Conservation (phyloP, 2,888 invertebrate genomes). For the Euzophera pinguis region DNA sequence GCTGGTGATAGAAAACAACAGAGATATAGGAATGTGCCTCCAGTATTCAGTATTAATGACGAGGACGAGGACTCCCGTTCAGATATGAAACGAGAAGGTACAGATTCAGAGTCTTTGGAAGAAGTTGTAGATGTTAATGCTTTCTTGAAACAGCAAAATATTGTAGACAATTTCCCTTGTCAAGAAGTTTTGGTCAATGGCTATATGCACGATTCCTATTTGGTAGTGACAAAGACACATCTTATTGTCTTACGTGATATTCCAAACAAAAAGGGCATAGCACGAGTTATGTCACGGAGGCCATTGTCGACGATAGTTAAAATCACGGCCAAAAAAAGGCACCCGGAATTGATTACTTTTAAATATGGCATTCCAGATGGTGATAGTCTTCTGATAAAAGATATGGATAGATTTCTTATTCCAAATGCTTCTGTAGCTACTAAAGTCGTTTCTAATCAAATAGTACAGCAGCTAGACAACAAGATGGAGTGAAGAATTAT, state of each 20-base stretch:
- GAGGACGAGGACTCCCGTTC: constrained; percentile 78
- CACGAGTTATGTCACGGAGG: constrained; percentile 91
- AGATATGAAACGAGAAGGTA: constrained; percentile 55
- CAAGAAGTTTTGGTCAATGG: constrained; percentile 95
- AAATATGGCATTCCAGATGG: constrained; percentile 94
- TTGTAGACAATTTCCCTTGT: constrained; percentile 93
- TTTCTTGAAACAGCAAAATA: constrained; percentile 90
- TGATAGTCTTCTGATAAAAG: constrained; percentile 88
- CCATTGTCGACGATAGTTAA: constrained; percentile 95
- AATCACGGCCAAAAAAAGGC: constrained; percentile 97
- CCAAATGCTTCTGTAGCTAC: constrained; percentile 95
- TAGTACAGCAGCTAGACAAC: constrained; percentile 76
- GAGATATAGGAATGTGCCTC: constrained; percentile 92
- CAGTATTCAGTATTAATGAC: constrained; percentile 97
- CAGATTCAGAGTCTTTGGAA: constrained; percentile 82
- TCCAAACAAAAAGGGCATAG: constrained; percentile 87
- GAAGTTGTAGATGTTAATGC: constrained; percentile 90
- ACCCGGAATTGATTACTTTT: constrained; percentile 98
- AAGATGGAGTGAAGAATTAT: constrained; percentile 35
- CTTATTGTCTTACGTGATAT: constrained; percentile 91
- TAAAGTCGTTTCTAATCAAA: constrained; percentile 93
- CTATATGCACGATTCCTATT: constrained; percentile 91
- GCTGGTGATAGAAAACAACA: constrained; percentile 91
- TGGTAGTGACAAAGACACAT: constrained; percentile 92
- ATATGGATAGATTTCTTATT: constrained; percentile 95